Base-by-base conservation (phyloP, 2,113 vertebrate species). In the Rhegmatorhina hoffmannsi region DNA sequence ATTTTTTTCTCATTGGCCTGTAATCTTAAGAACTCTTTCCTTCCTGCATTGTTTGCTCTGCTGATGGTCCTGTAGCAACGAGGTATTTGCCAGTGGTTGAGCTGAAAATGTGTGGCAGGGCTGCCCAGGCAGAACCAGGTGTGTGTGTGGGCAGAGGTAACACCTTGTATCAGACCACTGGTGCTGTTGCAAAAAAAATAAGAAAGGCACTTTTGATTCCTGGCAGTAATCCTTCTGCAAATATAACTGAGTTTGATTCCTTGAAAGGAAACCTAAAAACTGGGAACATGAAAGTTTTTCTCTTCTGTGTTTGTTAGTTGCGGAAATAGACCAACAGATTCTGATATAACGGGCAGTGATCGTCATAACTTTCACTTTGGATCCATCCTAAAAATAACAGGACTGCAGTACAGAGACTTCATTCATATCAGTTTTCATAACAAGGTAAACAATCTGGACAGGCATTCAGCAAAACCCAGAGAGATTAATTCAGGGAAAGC, bases 381-480 rank as follows among this genome's bases (percentile, higher is more conserved):
- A 47, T 98, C 99, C 96, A 98, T 99, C 96, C 97, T 99, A 67
- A 98, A 98, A 33, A 99, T 97, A 38, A 99, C 99, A 0, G 98
- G 99, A 44, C 97, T 99, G 36, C 99, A 99, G 96, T 98, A 99
- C 97, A 96, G 99, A 95, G 99, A 99, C 94, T 99, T 99, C 97
- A 99, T 99, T 95, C 96, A 99, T 73, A 97, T 99, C 93, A 99
- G 99, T 97, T 99, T 99, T 74, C 99, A 99, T 67, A 99, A 99
- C 98, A 98, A 99, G 99, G 99, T 99, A 91, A 96, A 58, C 36
- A 31, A 5, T 84, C 63, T 69, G 47, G 33, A 43, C 83, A 82
- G 56, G 46, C 66, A 59, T 38, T 75, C 40, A 62, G 31, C 74
- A 89, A 28, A 58, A 38, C 13, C 24, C 23, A 20, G 15, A 17